Evolutionary conservation across 2,888 invertebrate species (phyloP).

Genomic region (Lucinisca nassula): DNA sequence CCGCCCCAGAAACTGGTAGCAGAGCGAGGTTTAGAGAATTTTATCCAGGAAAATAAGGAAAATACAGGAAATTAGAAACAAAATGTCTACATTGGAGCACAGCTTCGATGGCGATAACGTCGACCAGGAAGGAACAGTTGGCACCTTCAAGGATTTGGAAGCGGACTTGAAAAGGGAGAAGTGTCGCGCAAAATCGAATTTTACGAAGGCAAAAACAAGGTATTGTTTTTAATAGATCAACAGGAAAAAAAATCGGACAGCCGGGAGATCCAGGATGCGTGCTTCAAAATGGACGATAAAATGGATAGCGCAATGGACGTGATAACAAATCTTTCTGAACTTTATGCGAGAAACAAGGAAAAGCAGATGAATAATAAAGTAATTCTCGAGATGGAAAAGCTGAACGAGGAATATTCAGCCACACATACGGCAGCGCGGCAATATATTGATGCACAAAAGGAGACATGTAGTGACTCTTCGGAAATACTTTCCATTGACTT

Average conservation of each 20-base stretch:
- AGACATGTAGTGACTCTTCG: not conserved
- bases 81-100: too few relatives aligned
- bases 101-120: too few relatives aligned
- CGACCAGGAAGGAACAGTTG: too few relatives aligned
- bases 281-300: not conserved
- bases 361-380: too few relatives aligned
- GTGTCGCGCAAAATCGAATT: not conserved
- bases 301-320: not conserved
- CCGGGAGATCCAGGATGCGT: not conserved
- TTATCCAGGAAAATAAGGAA: too few relatives aligned
- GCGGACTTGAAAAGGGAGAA: too few relatives aligned
- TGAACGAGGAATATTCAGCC: too few relatives aligned
- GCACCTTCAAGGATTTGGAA: too few relatives aligned
- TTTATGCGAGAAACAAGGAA: not conserved
- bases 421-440: not conserved
- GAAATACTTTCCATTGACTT: not conserved
- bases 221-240: not conserved
- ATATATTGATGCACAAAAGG: not conserved
- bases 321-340: not conserved
- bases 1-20: too few relatives aligned
- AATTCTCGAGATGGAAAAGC: too few relatives aligned
- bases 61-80: too few relatives aligned
- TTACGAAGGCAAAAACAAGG: not conserved
- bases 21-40: too few relatives aligned
- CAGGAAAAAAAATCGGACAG: not conserved